Conservation (phyloP, 2,888 invertebrate genomes). For the Bembecia ichneumoniformis region DNA sequence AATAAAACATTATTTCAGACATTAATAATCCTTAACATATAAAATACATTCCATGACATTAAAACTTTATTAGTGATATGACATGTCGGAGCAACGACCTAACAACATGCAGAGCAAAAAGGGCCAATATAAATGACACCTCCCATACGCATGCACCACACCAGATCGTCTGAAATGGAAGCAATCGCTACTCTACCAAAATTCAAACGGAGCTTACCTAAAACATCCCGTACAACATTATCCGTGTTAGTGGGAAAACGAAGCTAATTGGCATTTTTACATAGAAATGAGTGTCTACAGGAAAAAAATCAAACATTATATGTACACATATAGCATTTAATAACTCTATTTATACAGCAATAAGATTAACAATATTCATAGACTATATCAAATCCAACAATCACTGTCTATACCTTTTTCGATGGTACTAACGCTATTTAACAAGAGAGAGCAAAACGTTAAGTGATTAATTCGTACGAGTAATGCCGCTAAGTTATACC, state of each 20-base stretch:
- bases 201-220: slow-evolving; percentile 48
- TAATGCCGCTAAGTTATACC: slow-evolving; percentile 35
- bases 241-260: slow-evolving; percentile 38
- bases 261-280: slow-evolving; percentile 24
- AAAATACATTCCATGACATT: too few species aligned
- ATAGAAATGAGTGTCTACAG: slow-evolving; percentile 36
- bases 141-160: too few species aligned
- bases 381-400: slow-evolving; percentile 74
- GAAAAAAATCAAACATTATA: slow-evolving; percentile 61
- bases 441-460: slow-evolving; percentile 66
- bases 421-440: slow-evolving; percentile 68
- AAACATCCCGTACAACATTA: slow-evolving; percentile 34
- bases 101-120: too few species aligned
- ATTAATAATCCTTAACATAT: too few species aligned
- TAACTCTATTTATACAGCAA: slow-evolving; percentile 72
- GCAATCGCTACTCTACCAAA: background rate
- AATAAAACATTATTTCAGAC: too few species aligned
- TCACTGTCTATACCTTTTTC: slow-evolving; percentile 66
- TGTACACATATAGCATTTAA: slow-evolving; percentile 72
- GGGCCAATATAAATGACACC: too few species aligned
- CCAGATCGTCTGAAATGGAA: too few species aligned
- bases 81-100: too few species aligned
- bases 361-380: slow-evolving; percentile 72
- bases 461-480: slow-evolving; percentile 37
- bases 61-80: too few species aligned